Evolutionary conservation across 2,113 vertebrate genomes (phyloP), one percentile per base, ranked within the genome.

Genomic region (Scomber scombrus): DNA sequence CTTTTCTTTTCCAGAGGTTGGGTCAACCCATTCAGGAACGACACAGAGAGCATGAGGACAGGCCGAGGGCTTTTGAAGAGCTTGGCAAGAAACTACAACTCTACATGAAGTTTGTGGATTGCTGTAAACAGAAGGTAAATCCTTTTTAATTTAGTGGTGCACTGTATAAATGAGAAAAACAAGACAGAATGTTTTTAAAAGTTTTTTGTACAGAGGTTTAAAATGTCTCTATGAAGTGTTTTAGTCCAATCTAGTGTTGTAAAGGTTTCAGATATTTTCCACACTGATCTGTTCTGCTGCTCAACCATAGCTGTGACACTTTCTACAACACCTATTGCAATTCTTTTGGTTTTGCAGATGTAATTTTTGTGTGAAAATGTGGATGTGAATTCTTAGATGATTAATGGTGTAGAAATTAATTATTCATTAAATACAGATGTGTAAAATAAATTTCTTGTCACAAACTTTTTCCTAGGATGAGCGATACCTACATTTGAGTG

Each of bases 61-160:
- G 97, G 86, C 97, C 97, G 11, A 96, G 96, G 92, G 97, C 96
- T 71, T 95, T 99, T 91, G 96, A 98, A 63, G 97, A 98, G 74
- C 92, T 98, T 63, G 97, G 97, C 62, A 97, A 97, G 87, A 98
- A 97, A 89, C 95, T 98, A 58, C 97, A 99, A 50, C 92, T 97
- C 52, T 95, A 96, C 88, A 96, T 98, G 95, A 98, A 99, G 95
- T 94, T 95, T 87, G 94, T 97, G 78, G 97, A 98, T 87, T 93
- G 92, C n/a, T 97, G 94, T 83, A 97, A 96, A 91, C 96, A 96
- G 67, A 98, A 98, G 96, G 97, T 99, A 92, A 69, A 69, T 23
- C 10, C 7, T 31, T 52, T n/a, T 21, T 10, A 15, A 47, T 56
- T 1, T 3, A 10, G 2, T 26, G 23, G 69, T 15, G 49, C 11